Evolutionary conservation across 2,888 invertebrate genomes (phyloP).

Genomic region (Ptychoptera albimana): DNA sequence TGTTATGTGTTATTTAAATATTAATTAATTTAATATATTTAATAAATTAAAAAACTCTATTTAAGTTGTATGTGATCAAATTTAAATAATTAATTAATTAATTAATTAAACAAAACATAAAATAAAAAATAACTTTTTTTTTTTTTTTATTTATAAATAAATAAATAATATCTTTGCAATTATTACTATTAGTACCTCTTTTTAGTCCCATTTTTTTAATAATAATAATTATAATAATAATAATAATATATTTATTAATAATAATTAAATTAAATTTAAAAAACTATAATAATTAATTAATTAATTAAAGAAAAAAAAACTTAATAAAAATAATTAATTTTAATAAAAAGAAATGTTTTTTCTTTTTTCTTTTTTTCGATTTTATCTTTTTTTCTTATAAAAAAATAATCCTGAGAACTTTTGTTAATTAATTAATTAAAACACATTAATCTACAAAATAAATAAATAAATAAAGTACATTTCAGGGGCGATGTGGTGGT

Average conservation of each 20-base stretch:
- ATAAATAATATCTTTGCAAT: background rate
- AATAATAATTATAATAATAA: background rate
- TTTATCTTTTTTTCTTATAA: no score
- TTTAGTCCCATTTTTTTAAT: slow-evolving; percentile 1
- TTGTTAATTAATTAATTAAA: no score
- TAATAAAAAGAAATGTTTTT: background rate
- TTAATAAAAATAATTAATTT: background rate
- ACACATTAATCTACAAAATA: background rate
- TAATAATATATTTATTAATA: background rate
- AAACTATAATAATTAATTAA: background rate
- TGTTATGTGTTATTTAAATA: no score
- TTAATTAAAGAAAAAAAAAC: background rate
- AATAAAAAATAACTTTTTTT: background rate
- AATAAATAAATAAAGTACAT: background rate
- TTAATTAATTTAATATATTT: no score
- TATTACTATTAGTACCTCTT: slow-evolving; percentile 5
- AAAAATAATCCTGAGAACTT: no score
- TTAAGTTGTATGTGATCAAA: no score
- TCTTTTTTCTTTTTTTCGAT: background rate
- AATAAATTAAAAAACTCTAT: no score
- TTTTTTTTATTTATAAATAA: background rate
- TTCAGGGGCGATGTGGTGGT: no score
- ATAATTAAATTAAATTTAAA: slow-evolving; percentile 2
- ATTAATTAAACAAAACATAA: no score
- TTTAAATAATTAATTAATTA: no score